Base-by-base conservation (phyloP, 1,140 invertebrate genomes). In the Drosophila parabipectinata region DNA sequence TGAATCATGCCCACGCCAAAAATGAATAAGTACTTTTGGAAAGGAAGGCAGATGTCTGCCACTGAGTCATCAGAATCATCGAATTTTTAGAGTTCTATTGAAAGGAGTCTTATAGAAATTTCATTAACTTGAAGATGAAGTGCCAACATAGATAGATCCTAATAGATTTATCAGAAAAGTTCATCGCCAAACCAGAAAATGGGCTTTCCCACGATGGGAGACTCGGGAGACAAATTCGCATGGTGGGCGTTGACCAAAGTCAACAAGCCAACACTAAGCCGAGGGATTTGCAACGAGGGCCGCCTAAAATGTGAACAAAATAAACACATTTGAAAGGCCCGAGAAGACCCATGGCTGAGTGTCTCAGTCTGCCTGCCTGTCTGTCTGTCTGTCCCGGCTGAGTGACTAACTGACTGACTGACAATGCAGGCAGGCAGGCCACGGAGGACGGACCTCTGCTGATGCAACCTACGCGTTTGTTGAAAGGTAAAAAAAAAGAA, bases 381-480 rank as follows among this genome's bases (percentile, higher is more conserved):
- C 63, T 26, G 50, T 18, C 61, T 55, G 66, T 44, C n/a, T n/a
- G n/a, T n/a, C n/a, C 66, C 30, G 52, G 5, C 24, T 15, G 55
- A 15, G 10, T 47, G 41, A 18, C 54, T 59, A 15, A 44, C 45
- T 62, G 45, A 37, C 53, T 34, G 59, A 73, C 53, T 45, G 71
- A 64, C 60, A 57, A 74, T 62, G 55, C 44, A 44, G 41, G 7
- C 14, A 44, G 15, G 14, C 41, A 54, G 57, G 41, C 54, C 6
- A 45, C 41, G 15, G 41, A 41, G 39, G 39, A 41, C n/a, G 39
- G 41, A 47, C 18, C 44, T 76, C 81, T 73, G 80, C 67, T 85
- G 76, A 68, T 79, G 81, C 80, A 83, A 77, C 80, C 80, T 72
- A 84, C 76, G 80, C 59, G 62, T 34, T 52, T 32, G 44, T 52